Evolutionary conservation across 2,888 invertebrate genomes (phyloP).

Genomic region (Lasius platythorax): DNA sequence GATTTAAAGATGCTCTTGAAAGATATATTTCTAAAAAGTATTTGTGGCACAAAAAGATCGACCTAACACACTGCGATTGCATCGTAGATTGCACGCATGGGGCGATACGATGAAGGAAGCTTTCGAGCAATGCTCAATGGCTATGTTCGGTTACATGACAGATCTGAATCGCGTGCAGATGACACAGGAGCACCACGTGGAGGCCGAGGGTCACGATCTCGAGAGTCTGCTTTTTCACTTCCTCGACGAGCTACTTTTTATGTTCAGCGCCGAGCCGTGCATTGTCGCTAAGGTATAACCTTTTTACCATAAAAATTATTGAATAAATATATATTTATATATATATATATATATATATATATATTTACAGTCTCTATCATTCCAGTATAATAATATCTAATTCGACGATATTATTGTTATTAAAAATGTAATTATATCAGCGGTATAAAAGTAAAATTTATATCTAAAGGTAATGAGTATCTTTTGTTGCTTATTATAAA

Average conservation of each 20-base stretch:
- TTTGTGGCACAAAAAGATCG: not conserved
- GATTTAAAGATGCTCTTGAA: not conserved
- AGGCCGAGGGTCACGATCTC: slow-evolving; percentile 96
- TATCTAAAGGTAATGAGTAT: not conserved
- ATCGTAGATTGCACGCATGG: slow-evolving; percentile 94
- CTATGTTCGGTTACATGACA: slow-evolving; percentile 99
- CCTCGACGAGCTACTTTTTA: slow-evolving; percentile 96
- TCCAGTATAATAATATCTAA: not conserved
- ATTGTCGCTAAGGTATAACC: slow-evolving; percentile 90
- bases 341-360: not conserved
- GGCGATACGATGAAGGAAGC: slow-evolving; percentile 95
- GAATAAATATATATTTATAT: not conserved
- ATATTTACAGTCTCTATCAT: not conserved
- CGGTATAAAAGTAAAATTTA: not conserved
- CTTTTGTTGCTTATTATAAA: not conserved
- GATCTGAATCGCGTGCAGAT: slow-evolving; percentile 95
- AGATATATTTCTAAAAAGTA: not conserved
- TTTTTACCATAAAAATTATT: not conserved
- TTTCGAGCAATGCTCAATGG: slow-evolving; percentile 97
- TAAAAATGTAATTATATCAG: not conserved
- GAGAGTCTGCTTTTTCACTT: slow-evolving; percentile 96
- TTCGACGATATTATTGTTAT: not conserved
- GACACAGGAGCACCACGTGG: slow-evolving; percentile 92
- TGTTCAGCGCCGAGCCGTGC: slow-evolving; percentile 97
- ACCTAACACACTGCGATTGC: not conserved